Conservation (phyloP, 2,888 invertebrate species). For the Margaritifera margaritifera region DNA sequence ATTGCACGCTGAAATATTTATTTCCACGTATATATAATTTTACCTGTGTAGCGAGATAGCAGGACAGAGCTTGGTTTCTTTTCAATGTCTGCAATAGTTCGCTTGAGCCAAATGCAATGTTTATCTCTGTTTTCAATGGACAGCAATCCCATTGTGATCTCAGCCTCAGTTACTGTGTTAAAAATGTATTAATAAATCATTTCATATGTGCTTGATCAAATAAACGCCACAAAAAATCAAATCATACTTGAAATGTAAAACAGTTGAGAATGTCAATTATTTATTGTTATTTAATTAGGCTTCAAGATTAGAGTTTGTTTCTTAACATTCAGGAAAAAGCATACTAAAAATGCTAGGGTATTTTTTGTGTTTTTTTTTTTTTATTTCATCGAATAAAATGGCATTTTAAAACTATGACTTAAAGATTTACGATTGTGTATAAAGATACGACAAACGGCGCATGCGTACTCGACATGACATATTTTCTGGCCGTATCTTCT, state of each 20-base stretch:
- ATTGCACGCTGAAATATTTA: background rate
- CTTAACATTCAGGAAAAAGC: no score
- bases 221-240: no score
- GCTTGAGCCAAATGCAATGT: constrained; percentile 55
- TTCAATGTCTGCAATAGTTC: constrained; percentile 51
- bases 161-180: constrained; percentile 48
- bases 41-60: constrained; percentile 47
- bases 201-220: no score
- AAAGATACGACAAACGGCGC: background rate
- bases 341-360: no score
- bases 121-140: constrained; percentile 23
- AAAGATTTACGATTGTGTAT: background rate
- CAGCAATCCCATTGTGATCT: constrained; percentile 40
- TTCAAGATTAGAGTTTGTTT: no score
- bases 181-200: no score
- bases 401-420: no score
- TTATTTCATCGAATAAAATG: no score
- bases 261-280: no score
- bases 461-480: constrained; percentile 46
- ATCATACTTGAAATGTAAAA: background rate
- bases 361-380: no score
- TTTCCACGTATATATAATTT: background rate
- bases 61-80: constrained; percentile 30
- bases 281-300: no score
- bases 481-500: constrained; percentile 40